Evolutionary conservation across 2,113 vertebrate genomes (phyloP), one percentile per base, ranked within the genome.

Genomic region (Neodontobutis hainanensis): DNA sequence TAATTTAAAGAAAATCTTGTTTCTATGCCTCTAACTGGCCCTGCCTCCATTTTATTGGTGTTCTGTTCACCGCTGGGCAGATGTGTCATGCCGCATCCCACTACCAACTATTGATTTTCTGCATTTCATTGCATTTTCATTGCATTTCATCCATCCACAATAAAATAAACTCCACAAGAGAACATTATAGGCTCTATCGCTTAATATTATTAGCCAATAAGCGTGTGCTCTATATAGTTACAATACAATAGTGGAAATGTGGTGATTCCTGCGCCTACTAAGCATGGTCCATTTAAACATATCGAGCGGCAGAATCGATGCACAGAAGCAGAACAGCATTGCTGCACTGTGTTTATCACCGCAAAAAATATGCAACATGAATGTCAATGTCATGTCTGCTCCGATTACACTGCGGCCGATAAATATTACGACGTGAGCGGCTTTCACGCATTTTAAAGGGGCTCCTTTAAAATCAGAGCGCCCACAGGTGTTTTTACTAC

Each of bases 361-460:
- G 79, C 80, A 82, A 67, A 58, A 56, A 60, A 85, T 75, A 85
- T 81, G 82, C 78, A 78, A 56, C 73, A 69, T 86, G 88, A 87
- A 87, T 86, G 82, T 71, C 86, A 87, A 88, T 87, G 79, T 73
- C 80, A 73, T 50, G 27, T 75, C 59, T 47, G 66, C 60, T 45
- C 44, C 55, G 64, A 59, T 10, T 50, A 10, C 43, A 49, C n/a
- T 45, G 73, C 77, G 71, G 36, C 10, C 5, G 14, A 58, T 15
- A n/a, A 6, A 15, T 9, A 1, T 36, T 4, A 4, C 51, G 1
- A 34, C 2, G 11, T 53, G 8, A 36, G 6, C 2, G 19, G 19
- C 19, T 27, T 34, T n/a, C 10, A 19, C 16, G 9, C 48, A 40
- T 27, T 27, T 27, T 27, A 27, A 27, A 27, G 8, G 52, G 52